Percentiles rank a stretch among this genome's conserved stretches.
Conservation (phyloP, 2,888 invertebrate genomes). For the Sialis fuliginosa region DNA sequence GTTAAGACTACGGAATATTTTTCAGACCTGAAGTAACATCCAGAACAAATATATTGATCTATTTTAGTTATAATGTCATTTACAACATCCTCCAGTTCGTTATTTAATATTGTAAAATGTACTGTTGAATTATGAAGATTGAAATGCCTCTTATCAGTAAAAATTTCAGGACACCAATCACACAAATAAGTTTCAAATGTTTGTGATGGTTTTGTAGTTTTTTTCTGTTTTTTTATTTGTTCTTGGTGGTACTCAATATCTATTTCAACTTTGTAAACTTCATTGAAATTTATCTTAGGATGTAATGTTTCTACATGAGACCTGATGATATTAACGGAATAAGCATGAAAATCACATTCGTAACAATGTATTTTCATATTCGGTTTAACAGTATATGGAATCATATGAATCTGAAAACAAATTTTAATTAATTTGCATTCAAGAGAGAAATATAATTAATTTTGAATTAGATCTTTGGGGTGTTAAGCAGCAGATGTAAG, state of each 20-base stretch:
- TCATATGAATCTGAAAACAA: background rate
- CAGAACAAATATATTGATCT: conserved; percentile 21
- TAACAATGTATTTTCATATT: conserved; percentile 12
- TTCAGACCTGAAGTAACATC: conserved; percentile 20
- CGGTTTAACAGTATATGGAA: background rate
- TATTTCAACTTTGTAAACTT: conserved; percentile 12
- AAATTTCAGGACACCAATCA: conserved; percentile 19
- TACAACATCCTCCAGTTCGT: too few species aligned
- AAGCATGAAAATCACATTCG: conserved; percentile 15
- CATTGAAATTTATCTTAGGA: conserved; percentile 16
- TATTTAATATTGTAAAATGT: conserved; percentile 14
- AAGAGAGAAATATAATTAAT: too few species aligned
- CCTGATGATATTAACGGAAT: conserved; percentile 13
- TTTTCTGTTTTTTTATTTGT: conserved; percentile 13
- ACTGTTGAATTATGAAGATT: conserved; percentile 21
- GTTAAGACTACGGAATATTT: conserved; percentile 19
- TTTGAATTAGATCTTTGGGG: too few species aligned
- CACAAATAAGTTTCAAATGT: conserved; percentile 13
- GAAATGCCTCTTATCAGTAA: conserved; percentile 17
- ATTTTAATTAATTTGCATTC: too few species aligned
- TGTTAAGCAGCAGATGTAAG: too few species aligned
- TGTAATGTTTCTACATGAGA: conserved; percentile 15
- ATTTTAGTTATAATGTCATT: too few species aligned
- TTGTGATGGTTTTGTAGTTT: conserved; percentile 10
- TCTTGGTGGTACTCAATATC: conserved; percentile 14